Evolutionary conservation across 2,113 vertebrate genomes (phyloP).

Genomic region (Crypturellus undulatus): DNA sequence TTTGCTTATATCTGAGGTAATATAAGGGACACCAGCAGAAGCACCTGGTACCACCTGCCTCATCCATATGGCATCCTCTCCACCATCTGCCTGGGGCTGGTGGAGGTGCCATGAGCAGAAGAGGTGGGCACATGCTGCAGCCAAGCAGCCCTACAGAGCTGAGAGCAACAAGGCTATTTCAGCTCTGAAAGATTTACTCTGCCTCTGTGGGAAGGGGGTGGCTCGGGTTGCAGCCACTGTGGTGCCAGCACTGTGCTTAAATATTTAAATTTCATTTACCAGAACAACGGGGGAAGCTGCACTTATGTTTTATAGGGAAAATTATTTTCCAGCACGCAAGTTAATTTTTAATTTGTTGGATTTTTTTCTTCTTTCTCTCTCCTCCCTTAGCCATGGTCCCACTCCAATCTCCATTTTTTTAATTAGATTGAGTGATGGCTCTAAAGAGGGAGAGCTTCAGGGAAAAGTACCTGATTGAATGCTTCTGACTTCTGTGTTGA

Average conservation of each 20-base stretch:
- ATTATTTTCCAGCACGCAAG: not conserved
- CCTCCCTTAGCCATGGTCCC: not conserved
- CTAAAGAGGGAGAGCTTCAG: not conserved
- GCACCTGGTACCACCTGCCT: not conserved
- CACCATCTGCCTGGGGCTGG: not conserved
- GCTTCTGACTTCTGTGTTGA: not conserved
- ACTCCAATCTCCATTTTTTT: not conserved
- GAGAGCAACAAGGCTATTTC: not conserved
- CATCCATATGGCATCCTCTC: not conserved
- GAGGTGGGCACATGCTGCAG: not conserved
- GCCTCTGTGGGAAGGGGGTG: not conserved
- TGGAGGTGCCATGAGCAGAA: not conserved
- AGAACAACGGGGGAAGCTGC: slow-evolving; percentile 29
- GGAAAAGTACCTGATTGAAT: not conserved
- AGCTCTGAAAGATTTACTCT: not conserved
- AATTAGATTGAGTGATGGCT: not conserved
- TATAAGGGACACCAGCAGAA: not conserved
- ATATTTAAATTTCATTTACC: slow-evolving; percentile 74
- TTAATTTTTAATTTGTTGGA: slow-evolving; percentile 30
- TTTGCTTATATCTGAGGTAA: not conserved
- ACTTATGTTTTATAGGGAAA: slow-evolving; percentile 42
- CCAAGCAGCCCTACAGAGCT: fast-evolving
- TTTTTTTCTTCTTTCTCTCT: not conserved
- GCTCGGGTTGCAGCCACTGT: not conserved
- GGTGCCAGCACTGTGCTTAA: slow-evolving; percentile 28